These are phyloP conservation scores for Carapus acus DNA, from an alignment of 2,797 vertebrate species.

Conservation along the genomic window DNA sequence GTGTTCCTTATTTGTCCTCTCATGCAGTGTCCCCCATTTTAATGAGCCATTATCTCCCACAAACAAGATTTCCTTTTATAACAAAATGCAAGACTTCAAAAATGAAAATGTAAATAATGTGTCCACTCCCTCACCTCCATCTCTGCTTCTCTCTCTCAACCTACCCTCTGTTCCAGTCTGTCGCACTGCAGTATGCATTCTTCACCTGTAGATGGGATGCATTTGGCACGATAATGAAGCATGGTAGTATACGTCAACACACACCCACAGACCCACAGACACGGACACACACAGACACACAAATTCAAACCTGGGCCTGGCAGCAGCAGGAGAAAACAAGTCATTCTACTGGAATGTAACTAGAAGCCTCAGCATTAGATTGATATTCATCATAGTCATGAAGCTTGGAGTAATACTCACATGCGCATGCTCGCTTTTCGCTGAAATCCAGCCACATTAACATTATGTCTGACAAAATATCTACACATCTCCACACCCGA, in stretches of 20 bases:
- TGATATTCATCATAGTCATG: not conserved
- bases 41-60: not conserved
- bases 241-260: constrained; percentile 30
- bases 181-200: constrained; percentile 30
- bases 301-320: constrained; percentile 19
- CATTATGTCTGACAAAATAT: not conserved
- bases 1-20: constrained; percentile 6
- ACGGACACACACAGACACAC: not conserved
- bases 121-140: not conserved
- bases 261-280: constrained; percentile 2
- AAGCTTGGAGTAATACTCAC: not conserved
- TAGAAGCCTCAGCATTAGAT: not conserved
- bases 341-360: constrained; percentile 2
- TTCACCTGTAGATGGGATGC: constrained; percentile 36
- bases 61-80: not conserved
- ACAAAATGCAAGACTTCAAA: not conserved
- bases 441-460: constrained; percentile 18
- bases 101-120: not conserved
- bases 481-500: constrained; percentile 15
- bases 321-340: constrained; percentile 9
- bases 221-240: constrained; percentile 36
- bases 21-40: constrained; percentile 24
- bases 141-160: not conserved
- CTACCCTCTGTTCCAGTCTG: constrained; percentile 1
- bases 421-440: constrained; percentile 15